These are phyloP conservation scores for Drosophila recens DNA, from an alignment of 2,888 invertebrate genomes.

Conservation along the genomic window DNA sequence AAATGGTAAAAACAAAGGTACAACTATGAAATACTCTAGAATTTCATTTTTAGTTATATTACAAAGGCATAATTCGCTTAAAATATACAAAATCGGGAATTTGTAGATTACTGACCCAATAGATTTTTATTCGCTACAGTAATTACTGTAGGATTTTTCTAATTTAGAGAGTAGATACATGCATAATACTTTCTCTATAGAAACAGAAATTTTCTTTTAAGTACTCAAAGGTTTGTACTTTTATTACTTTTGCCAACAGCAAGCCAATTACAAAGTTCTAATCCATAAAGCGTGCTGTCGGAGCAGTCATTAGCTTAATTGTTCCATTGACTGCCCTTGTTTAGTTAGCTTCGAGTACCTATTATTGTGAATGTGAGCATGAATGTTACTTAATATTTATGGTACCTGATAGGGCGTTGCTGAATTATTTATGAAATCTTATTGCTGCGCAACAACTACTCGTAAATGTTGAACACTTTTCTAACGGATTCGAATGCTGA, in stretches of 20 bases:
- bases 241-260: constrained; percentile 3
- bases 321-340: constrained; percentile 32
- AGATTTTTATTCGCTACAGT: no score
- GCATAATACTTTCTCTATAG: no score
- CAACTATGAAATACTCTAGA: not conserved
- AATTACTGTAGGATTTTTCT: no score
- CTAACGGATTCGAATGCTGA: constrained; percentile 10
- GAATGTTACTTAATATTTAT: constrained; percentile 20
- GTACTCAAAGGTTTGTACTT: not conserved
- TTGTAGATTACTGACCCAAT: no score
- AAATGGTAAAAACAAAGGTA: not conserved
- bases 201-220: not conserved
- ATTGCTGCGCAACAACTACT: constrained; percentile 7
- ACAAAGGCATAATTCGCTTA: not conserved
- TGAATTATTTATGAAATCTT: constrained; percentile 44
- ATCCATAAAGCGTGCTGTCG: constrained; percentile 19
- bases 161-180: not conserved
- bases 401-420: constrained; percentile 14
- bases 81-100: no score
- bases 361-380: constrained; percentile 4
- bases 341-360: constrained; percentile 5
- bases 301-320: constrained; percentile 40
- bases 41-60: not conserved
- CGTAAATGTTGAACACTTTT: constrained; percentile 1
- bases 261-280: constrained; percentile 7